Evolutionary conservation across 2,888 invertebrate genomes (phyloP), one percentile per base, ranked within the genome.

Genomic region (Meiosimyza platycephala): DNA sequence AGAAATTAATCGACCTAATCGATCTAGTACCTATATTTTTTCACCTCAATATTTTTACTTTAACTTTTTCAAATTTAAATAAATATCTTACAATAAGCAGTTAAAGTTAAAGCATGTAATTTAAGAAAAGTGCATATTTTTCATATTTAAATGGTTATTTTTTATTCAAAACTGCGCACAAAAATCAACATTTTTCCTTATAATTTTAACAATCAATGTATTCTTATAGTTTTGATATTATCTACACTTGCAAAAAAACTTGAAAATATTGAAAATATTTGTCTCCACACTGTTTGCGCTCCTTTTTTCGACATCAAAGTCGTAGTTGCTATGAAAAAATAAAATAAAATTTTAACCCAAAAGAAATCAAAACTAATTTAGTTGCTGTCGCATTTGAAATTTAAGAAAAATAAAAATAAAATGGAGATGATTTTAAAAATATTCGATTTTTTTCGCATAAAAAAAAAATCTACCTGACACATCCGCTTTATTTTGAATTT

Each of bases 401-500:
- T 18, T 47, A 50, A 9, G 15, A 33, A 18, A 62, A 16, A n/a
- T n/a, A n/a, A 13, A 28, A 51, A n/a, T 12, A 51, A 70, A 62
- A 16, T 4, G 51, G 70, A 70, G 62, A 63, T 63, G 54, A 59
- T 50, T 28, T 68, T 48, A 63, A 63, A 47, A 63, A 16, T 50
- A 50, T 50, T 65, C 13, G 2, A 12, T 50, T 52, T 65, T 40
- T 62, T 67, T 59, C 40, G 15, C 52, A 18, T n/a, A 28, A 28
- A 28, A 60, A 33, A 54, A 63, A 70, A 62, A 40, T 9, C 75
- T 78, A 76, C 76, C 77, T 76, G 78, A 70, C 74, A 76, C 76
- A 77, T 77, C 76, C 77, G 76, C 70, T 74, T 72, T 73, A 28
- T 28, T 28, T 40, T 40, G 40, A 40, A 72, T 71, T 76, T 77